A percentile compares a stretch with the other conserved stretches of the same genome.
These are phyloP conservation scores for Phylloscopus collybita DNA, from an alignment of 2,797 vertebrate genomes.

Conservation along the genomic window DNA sequence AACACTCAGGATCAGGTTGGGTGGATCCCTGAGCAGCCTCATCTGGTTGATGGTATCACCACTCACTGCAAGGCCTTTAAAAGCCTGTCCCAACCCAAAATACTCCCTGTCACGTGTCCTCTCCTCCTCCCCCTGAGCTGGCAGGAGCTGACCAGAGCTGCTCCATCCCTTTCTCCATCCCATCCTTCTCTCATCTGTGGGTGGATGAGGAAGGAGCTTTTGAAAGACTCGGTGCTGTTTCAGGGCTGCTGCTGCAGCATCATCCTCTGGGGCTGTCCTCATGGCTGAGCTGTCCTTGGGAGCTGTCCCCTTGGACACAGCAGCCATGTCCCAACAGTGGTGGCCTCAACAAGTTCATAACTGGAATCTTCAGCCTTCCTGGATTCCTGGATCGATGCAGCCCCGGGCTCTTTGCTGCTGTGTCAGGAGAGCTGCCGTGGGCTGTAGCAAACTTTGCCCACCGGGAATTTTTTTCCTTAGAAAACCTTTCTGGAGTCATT, in stretches of 20 bases:
- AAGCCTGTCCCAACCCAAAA: background rate
- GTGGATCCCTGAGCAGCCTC: background rate
- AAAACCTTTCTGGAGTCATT: constrained; percentile 14
- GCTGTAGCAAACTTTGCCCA: background rate
- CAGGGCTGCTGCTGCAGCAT: background rate
- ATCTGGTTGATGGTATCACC: background rate
- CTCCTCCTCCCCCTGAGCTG: background rate
- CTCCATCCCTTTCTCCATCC: background rate
- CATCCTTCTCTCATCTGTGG: background rate
- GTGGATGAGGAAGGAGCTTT: background rate
- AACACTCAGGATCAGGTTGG: background rate
- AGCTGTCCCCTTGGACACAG: background rate
- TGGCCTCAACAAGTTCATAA: background rate
- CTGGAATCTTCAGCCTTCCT: background rate
- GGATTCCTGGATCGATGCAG: background rate
- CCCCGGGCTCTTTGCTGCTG: background rate
- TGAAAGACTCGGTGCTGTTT: background rate
- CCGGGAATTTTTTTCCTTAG: background rate
- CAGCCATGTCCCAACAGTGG: background rate
- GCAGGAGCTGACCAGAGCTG: background rate
- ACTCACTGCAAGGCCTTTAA: background rate
- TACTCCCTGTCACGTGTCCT: background rate
- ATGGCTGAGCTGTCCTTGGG: background rate
- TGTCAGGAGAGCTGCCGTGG: background rate
- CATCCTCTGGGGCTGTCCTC: background rate